A percentile compares a stretch with the other conserved stretches of the same genome.
These are phyloP conservation scores for Megathymus violae DNA, from an alignment of 1,140 invertebrate genomes.

Conservation along the genomic window DNA sequence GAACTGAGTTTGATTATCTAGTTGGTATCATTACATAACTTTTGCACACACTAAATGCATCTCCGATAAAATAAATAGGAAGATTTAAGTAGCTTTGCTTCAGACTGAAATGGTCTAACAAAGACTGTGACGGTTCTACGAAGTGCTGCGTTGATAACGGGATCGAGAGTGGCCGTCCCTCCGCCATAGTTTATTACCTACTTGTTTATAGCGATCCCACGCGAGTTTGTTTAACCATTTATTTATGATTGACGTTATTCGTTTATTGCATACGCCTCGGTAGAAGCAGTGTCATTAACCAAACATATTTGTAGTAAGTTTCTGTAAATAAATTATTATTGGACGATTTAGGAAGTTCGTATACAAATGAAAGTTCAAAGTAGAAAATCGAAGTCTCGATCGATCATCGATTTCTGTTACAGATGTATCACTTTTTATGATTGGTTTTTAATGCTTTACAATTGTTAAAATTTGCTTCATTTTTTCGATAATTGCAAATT, in stretches of 20 bases:
- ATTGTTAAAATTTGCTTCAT: too few relatives aligned
- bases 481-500: too few relatives aligned
- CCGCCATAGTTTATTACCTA: constrained; percentile 50
- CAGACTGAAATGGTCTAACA: too few relatives aligned
- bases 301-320: constrained; percentile 10
- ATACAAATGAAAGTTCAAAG: background rate
- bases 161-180: constrained; percentile 38
- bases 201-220: constrained; percentile 53
- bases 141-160: constrained; percentile 70
- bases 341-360: background rate
- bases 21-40: too few relatives aligned
- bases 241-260: constrained; percentile 34
- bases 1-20: too few relatives aligned
- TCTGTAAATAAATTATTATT: constrained; percentile 18
- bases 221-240: constrained; percentile 40
- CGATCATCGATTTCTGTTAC: too few relatives aligned
- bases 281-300: constrained; percentile 28
- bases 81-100: too few relatives aligned
- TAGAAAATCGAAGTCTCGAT: too few relatives aligned
- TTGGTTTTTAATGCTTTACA: too few relatives aligned
- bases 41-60: too few relatives aligned
- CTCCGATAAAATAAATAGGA: too few relatives aligned
- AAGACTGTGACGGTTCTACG: constrained; percentile 54
- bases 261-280: constrained; percentile 25
- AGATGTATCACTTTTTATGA: too few relatives aligned